Evolutionary conservation across 2,888 invertebrate species (phyloP), one percentile per base, ranked within the genome.

Genomic region (Boloria euphrosyne): DNA sequence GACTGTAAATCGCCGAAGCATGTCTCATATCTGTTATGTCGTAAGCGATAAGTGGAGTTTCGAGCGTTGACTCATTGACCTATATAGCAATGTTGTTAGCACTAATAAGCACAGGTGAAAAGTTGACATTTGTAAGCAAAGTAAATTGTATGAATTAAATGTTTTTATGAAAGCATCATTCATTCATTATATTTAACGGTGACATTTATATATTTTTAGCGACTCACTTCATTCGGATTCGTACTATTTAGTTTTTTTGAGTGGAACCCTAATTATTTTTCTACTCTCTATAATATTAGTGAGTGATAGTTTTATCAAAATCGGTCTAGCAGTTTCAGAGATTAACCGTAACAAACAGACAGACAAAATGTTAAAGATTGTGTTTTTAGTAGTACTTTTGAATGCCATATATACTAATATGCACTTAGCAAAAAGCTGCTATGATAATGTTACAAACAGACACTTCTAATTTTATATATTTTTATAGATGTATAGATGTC

Each of bases 41-140:
- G 69, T 62, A 71, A 75, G 55, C 68, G 72, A 75, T 67, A 66
- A 69, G 73, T 72, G 66, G 51, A 63, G 16, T 77, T 73, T 72
- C 75, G 69, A 67, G 59, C 65, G 59, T 68, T 67, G 73, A 68
- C 73, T 72, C 66, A 68, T 54, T 72, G 65, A 71, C 72, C 72
- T 66, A 73, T 67, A 67, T 70, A 66, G 16, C 44, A 47, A 44
- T 31, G 58, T 16, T 53, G 13, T 46, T 63, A 31, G 17, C 27
- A 55, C 57, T 44, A 63, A 63, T 47, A 58, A 18, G 27, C 51
- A 53, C 64, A 65, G 64, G 64, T 65, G 64, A 51, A 27, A n/a
- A 27, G 46, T 47, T 59, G 52, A 22, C 54, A 49, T 60, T 61
- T 61, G 43, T 61, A 54, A 49, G 4, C 14, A 16, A 10, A 65